Evolutionary conservation across 2,113 vertebrate species (phyloP).

Genomic region (Crotalus helleri): DNA sequence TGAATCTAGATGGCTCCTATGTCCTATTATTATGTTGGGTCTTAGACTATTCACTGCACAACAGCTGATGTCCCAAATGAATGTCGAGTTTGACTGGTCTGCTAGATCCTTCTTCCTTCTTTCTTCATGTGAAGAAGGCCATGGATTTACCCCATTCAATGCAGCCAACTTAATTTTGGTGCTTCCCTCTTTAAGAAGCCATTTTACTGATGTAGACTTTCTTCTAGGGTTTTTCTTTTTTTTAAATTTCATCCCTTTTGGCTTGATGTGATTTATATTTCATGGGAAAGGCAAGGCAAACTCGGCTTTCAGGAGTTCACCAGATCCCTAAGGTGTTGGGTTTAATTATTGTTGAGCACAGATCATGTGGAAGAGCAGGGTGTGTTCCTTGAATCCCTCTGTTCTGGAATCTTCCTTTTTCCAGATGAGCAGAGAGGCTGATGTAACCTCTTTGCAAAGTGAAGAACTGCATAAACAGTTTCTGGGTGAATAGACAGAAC

Average conservation of each 20-base stretch:
- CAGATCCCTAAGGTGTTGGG: conserved; percentile 4
- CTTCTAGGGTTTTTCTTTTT: background rate
- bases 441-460: background rate
- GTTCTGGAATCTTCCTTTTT: background rate
- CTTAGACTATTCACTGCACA: no score
- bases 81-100: no score
- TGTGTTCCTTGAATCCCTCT: background rate
- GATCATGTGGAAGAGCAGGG: background rate
- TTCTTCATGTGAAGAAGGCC: background rate
- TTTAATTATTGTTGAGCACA: conserved; percentile 36
- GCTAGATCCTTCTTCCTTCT: no score
- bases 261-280: conserved; percentile 29
- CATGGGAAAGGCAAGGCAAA: background rate
- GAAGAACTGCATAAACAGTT: conserved; percentile 3
- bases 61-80: no score
- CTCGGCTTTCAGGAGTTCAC: conserved; percentile 12
- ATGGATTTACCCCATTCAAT: no score
- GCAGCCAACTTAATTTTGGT: no score
- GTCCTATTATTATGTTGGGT: no score
- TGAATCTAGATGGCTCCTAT: no score
- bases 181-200: background rate
- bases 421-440: background rate
- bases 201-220: background rate
- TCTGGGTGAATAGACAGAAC: background rate
- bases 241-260: conserved; percentile 9